These are phyloP conservation scores for Drosophila sturtevanti DNA, from an alignment of 1,140 invertebrate genomes.

Conservation along the genomic window DNA sequence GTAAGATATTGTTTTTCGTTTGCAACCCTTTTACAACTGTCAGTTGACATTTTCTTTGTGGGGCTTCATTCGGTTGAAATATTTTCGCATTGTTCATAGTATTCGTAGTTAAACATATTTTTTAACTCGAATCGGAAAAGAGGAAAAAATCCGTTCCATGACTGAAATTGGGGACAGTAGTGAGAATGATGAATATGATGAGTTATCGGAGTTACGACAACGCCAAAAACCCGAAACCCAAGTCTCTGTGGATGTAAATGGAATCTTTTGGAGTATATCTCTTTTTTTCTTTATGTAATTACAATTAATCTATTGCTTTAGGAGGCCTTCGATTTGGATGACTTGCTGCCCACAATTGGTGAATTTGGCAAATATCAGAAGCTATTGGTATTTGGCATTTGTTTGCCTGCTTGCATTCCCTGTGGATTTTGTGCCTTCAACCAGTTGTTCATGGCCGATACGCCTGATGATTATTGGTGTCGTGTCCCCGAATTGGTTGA, in stretches of 20 bases:
- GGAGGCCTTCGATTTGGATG: conserved; percentile 90
- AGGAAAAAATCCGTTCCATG: conserved; percentile 34
- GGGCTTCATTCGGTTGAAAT: background rate
- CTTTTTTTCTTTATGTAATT: background rate
- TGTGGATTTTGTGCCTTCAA: conserved; percentile 96
- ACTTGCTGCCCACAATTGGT: conserved; percentile 91
- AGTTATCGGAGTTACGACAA: conserved; percentile 65
- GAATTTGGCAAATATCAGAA: conserved; percentile 95
- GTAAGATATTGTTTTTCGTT: background rate
- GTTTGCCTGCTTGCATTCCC: conserved; percentile 92
- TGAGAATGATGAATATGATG: conserved; percentile 72
- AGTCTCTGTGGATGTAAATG: conserved; percentile 58
- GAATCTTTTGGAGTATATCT: background rate
- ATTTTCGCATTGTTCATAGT: background rate
- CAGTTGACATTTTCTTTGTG: conserved; percentile 10
- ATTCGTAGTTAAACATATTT: conserved; percentile 20
- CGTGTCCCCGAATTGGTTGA: conserved; percentile 86
- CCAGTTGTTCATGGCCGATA: conserved; percentile 93
- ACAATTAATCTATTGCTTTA: conserved; percentile 41
- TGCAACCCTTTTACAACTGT: background rate
- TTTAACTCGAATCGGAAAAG: conserved; percentile 20
- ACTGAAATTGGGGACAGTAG: conserved; percentile 63
- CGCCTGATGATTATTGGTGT: conserved; percentile 91
- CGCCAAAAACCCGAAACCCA: conserved; percentile 46
- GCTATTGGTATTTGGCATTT: conserved; percentile 92